phyloP scores from a whole-genome alignment of 2,888 invertebrate genomes.

The Itoplectis maculator region DNA sequence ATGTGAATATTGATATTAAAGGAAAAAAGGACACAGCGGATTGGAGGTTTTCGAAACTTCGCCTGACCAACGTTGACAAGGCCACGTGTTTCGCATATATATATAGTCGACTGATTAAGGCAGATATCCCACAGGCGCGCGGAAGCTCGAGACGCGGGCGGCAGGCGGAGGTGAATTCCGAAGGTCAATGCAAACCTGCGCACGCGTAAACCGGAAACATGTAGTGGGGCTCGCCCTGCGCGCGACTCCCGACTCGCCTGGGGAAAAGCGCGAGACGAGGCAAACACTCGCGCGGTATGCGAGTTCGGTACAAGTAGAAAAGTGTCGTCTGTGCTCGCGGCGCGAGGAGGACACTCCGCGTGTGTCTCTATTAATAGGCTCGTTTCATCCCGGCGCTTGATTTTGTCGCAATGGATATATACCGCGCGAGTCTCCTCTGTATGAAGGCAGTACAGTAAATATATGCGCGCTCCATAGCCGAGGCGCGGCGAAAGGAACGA shows the following conservation, averaged over 20 bases:
- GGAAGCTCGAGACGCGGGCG: too few species aligned
- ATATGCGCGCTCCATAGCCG: too few species aligned
- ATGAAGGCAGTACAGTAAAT: background rate
- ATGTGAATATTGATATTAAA: too few species aligned
- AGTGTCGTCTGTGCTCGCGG: conserved; percentile 17
- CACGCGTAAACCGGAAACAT: conserved; percentile 2
- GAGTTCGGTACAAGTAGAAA: conserved; percentile 13
- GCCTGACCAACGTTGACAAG: too few species aligned
- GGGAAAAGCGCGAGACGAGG: background rate
- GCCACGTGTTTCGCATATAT: too few species aligned
- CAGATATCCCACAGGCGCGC: too few species aligned
- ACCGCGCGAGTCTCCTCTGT: too few species aligned
- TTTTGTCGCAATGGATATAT: conserved; percentile 42
- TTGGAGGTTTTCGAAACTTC: too few species aligned
- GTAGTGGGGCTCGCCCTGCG: background rate
- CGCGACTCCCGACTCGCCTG: background rate
- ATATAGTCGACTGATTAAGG: too few species aligned
- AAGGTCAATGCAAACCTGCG: background rate
- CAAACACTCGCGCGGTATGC: conserved; percentile 29
- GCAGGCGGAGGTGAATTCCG: background rate
- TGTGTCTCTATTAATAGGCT: conserved; percentile 61
- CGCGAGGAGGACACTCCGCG: conserved; percentile 52
- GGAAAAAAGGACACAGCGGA: too few species aligned
- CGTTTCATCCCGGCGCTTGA: conserved; percentile 47
- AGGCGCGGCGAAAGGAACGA: too few species aligned